Base-by-base conservation (phyloP, 2,113 vertebrate species). In the Hydrolagus affinis region DNA sequence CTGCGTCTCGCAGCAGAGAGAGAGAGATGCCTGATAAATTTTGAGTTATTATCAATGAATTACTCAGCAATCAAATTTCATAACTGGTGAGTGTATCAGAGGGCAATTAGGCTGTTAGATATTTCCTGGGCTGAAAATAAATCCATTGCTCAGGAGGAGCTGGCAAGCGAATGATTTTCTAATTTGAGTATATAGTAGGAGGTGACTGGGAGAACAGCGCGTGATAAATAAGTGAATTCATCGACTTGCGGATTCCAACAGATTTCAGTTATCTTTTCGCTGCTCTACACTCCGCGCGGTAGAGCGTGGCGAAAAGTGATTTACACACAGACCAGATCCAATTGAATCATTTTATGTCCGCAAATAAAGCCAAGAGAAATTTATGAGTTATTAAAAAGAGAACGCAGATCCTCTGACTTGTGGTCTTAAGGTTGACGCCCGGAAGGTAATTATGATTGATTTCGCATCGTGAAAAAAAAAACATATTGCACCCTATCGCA, bases 361-460 rank as follows among this genome's bases (percentile, higher is more conserved):
- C 28, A 59, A 25, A 17, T 28, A 4, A 44, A 83, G 25, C 66
- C 78, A 83, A 83, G 62, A 32, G 17, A 66, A 83, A 68, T 83
- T 64, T 66, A 32, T 17, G 60, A 66, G 78, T 66, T 66, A 83
- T 83, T 83, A 66, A 21, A 68, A n/a, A n/a, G n/a, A 68, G 44
- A 83, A 83, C 17, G 8, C 62, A 59, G 25, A 66, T 32, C 66
- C 78, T 32, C 28, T 66, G 32, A 15, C 62, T 83, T 32, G 10
- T 11, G 3, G 78, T 15, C 25, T 66, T 19, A 32, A 66, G 66
- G 62, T 32, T 83, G 25, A 66, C 30, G 60, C 3, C 15, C 60
- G 66, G n/a, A 4, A 64, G 59, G 21, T 66, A 64, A 83, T 83
- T 83, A 62, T 83, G 62, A 83, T 83, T 83, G 28, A 83, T 83